Evolutionary conservation across 2,888 invertebrate genomes (phyloP).

Genomic region (Xylota sylvarum): DNA sequence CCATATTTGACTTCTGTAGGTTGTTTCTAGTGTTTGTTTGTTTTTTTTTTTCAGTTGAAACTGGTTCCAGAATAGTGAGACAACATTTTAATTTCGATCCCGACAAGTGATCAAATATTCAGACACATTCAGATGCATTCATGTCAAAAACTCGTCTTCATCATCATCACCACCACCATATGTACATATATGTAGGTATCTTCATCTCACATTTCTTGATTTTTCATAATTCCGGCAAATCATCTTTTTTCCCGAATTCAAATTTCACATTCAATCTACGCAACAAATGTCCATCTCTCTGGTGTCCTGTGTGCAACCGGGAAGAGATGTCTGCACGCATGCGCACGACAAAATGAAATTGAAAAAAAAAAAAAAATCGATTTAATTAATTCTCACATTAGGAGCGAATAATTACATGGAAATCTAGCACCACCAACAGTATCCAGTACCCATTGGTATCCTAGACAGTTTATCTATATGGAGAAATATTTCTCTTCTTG

Average conservation of each 20-base stretch:
- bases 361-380: conserved; percentile 35
- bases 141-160: conserved; percentile 74
- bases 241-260: conserved; percentile 57
- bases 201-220: conserved; percentile 64
- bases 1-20: conserved; percentile 37
- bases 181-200: too few species aligned
- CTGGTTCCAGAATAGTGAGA: conserved; percentile 42
- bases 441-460: conserved; percentile 12
- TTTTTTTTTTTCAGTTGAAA: conserved; percentile 21
- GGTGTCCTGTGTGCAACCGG: not conserved
- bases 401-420: conserved; percentile 73
- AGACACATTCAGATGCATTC: conserved; percentile 55
- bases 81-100: conserved; percentile 60
- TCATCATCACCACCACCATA: conserved; percentile 39
- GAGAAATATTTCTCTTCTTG: conserved; percentile 16
- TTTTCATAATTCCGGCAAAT: conserved; percentile 69
- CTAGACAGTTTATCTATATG: conserved; percentile 36
- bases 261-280: conserved; percentile 38
- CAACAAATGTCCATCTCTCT: conserved; percentile 42
- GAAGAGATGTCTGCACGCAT: conserved; percentile 44
- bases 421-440: conserved; percentile 55
- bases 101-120: conserved; percentile 71
- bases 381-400: conserved; percentile 77
- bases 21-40: conserved; percentile 23
- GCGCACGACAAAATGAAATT: not conserved